Conservation (phyloP, 2,113 vertebrate species). For the Rostratula benghalensis region DNA sequence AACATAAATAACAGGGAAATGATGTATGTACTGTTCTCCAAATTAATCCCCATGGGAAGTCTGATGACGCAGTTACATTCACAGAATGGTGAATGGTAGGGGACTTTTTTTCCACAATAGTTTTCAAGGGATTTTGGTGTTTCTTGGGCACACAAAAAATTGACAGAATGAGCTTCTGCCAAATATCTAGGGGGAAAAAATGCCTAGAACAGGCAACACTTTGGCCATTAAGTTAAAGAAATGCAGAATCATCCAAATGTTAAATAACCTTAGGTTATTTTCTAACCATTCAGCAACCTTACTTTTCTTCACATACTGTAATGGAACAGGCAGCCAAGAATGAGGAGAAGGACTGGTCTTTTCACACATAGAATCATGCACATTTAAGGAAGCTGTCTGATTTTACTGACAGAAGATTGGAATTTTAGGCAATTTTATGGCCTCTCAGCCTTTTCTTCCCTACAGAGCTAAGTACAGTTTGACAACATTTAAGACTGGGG, state of each 20-base stretch:
- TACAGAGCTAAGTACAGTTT: background rate
- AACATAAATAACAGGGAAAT: conserved; percentile 12
- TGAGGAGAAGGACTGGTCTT: background rate
- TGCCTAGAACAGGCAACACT: background rate
- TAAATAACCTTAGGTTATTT: background rate
- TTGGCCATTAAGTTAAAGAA: background rate
- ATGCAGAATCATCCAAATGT: background rate
- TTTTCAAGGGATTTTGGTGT: background rate
- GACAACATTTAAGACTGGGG: background rate
- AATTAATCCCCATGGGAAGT: background rate
- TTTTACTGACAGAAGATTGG: background rate
- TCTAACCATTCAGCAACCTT: background rate
- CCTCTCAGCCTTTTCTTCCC: background rate
- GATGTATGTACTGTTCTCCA: background rate
- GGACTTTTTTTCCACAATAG: background rate
- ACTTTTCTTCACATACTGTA: background rate
- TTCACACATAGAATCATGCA: background rate
- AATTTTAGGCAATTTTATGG: background rate
- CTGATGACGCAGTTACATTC: conserved; percentile 35
- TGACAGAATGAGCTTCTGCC: background rate
- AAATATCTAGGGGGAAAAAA: background rate
- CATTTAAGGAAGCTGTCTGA: background rate
- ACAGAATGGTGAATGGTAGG: background rate
- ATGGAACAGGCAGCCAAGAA: background rate
- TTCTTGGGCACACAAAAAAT: background rate